Evolutionary conservation across 2,888 invertebrate genomes (phyloP), one percentile per base, ranked within the genome.

Genomic region (Emmelina monodactyla): DNA sequence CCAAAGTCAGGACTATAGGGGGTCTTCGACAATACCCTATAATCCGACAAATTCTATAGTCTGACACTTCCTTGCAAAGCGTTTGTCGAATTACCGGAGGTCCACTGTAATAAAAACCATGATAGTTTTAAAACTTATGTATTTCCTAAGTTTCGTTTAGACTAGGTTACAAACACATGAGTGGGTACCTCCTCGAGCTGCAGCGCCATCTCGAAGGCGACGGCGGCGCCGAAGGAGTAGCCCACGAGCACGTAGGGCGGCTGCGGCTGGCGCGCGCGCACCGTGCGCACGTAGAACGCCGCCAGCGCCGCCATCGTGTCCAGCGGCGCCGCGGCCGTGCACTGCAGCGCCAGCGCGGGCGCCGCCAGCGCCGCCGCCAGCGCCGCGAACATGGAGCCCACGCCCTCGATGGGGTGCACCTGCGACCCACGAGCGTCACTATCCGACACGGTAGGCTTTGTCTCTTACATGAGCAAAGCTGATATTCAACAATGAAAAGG

Each of bases 221-320:
- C 90, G 49, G 91, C 88, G 28, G 94, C 93, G 42, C 99, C 98
- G 69, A 93, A 97, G 0, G 97, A 98, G 75, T 99, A 98, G 2
- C 97, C 98, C 30, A 92, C 86, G 44, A 99, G 76, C 33, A 88
- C 85, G 82, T 94, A 97, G 2, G 97, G 95, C 42, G 94, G 92
- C 38, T 80, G 69, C 6, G 88, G 85, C 72, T 94, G 94, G 31
- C 90, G 76, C 34, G 83, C 82, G 58, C 87, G 88, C 53, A 97
- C 85, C 65, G 90, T 85, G 62, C 73, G 58, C 15, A 91, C 78
- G 68, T 91, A 91, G 70, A 82, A 88, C 29, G 70, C 61, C 3
- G 96, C 94, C 42, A 95, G 81, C 32, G 86, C 82, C 10, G 83
- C 66, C 46, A 96, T 85, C 34, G 88, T 86, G 9, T 82, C 76